Evolutionary conservation across 1,140 invertebrate genomes (phyloP).

Genomic region (Platyscapa corneri): DNA sequence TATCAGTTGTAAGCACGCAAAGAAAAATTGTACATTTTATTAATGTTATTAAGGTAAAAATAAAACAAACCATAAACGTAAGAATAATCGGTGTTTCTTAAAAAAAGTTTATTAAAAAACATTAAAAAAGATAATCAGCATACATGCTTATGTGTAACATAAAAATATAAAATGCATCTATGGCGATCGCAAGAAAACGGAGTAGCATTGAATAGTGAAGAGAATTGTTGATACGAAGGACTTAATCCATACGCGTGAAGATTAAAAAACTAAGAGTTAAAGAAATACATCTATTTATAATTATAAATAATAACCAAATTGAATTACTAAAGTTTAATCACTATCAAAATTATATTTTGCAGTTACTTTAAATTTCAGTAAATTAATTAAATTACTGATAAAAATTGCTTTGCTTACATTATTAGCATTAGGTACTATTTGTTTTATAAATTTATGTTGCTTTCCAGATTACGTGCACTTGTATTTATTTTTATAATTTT

Average conservation of each 20-base stretch:
- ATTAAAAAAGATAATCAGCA: constrained; percentile 47
- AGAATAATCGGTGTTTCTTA: constrained; percentile 32
- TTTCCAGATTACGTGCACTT: too few relatives aligned
- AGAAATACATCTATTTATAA: neutral
- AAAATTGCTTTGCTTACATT: neutral
- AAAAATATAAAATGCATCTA: constrained; percentile 45
- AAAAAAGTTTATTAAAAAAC: constrained; percentile 49
- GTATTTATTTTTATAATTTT: too few relatives aligned
- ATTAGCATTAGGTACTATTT: neutral
- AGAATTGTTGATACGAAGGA: neutral
- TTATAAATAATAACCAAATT: neutral
- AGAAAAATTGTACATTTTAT: neutral
- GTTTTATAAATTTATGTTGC: neutral
- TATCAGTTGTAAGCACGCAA: neutral
- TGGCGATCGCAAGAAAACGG: constrained; percentile 43
- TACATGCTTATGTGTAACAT: constrained; percentile 47
- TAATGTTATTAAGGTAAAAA: constrained; percentile 26
- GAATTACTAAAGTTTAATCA: neutral
- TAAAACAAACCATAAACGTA: neutral
- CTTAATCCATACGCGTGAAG: neutral
- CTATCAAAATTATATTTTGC: neutral
- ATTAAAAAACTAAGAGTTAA: constrained; percentile 22
- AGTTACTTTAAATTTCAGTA: neutral
- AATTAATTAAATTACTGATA: neutral
- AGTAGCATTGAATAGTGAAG: constrained; percentile 3